Conservation (phyloP, 1,140 invertebrate genomes). For the Acromyrmex charruanus region DNA sequence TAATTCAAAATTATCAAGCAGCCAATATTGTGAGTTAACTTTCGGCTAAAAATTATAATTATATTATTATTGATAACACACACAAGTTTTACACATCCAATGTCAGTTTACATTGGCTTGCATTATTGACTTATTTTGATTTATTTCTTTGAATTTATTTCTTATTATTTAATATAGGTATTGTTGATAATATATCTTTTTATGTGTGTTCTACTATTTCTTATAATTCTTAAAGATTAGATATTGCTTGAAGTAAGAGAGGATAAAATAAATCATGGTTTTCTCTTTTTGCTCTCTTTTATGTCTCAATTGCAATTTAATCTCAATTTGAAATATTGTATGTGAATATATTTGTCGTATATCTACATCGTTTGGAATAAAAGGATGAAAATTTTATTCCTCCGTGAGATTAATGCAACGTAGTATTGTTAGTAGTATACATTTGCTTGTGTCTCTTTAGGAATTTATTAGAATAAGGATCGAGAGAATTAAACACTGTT, state of each 20-base stretch:
- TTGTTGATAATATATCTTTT: neutral
- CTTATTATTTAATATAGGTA: too few relatives aligned
- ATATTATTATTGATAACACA: too few relatives aligned
- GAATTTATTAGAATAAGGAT: slow-evolving; percentile 23
- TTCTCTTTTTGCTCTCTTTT: neutral
- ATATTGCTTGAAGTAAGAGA: neutral
- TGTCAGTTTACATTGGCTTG: too few relatives aligned
- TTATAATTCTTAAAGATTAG: neutral
- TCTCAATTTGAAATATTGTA: neutral
- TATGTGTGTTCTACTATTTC: neutral
- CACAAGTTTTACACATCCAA: too few relatives aligned
- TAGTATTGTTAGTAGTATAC: neutral
- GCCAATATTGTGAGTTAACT: neutral
- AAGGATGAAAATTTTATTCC: neutral
- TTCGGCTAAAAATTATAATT: neutral
- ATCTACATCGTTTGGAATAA: neutral
- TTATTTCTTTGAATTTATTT: too few relatives aligned
- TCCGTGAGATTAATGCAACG: neutral
- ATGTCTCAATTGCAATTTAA: neutral
- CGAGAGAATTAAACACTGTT: neutral
- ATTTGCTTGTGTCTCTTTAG: slow-evolving; percentile 7
- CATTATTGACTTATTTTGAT: too few relatives aligned
- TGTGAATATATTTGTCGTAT: neutral
- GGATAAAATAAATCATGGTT: neutral
- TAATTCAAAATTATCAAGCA: neutral